phyloP scores from a whole-genome alignment of 2,113 vertebrate genomes.

The Ploceus nigricollis region DNA sequence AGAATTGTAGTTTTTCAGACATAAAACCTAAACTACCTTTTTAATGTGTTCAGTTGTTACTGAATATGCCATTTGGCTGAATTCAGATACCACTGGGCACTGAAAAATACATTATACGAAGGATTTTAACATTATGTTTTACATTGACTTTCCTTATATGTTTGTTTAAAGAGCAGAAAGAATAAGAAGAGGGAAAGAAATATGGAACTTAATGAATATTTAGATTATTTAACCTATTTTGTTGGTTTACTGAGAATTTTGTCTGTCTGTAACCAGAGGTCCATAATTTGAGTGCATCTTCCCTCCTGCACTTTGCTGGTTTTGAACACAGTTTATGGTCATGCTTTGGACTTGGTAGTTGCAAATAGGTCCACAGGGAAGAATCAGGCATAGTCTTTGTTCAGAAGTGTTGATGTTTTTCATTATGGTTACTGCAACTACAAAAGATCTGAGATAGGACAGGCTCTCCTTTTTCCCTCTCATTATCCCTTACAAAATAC shows the following conservation, averaged over 20 bases:
- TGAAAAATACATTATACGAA: background rate
- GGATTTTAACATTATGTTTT: background rate
- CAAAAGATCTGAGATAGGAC: background rate
- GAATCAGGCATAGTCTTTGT: background rate
- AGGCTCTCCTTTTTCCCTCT: background rate
- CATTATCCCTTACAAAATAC: background rate
- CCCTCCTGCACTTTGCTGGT: background rate
- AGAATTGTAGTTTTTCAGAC: background rate
- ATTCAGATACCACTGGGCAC: background rate
- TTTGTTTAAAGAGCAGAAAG: background rate
- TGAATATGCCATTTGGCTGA: background rate
- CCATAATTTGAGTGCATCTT: background rate
- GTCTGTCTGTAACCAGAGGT: background rate
- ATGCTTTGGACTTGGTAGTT: background rate
- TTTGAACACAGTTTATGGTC: background rate
- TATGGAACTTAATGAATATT: background rate
- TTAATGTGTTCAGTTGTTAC: background rate
- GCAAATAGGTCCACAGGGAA: background rate
- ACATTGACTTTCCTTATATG: background rate
- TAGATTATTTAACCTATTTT: background rate
- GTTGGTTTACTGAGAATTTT: background rate
- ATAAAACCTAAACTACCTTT: background rate
- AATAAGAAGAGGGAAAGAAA: background rate
- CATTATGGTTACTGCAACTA: background rate
- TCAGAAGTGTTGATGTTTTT: background rate